A percentile compares a stretch with the other conserved stretches of the same genome.
These are phyloP conservation scores for Caracal caracal DNA, from an alignment of 2,113 vertebrate species.

Conservation along the genomic window DNA sequence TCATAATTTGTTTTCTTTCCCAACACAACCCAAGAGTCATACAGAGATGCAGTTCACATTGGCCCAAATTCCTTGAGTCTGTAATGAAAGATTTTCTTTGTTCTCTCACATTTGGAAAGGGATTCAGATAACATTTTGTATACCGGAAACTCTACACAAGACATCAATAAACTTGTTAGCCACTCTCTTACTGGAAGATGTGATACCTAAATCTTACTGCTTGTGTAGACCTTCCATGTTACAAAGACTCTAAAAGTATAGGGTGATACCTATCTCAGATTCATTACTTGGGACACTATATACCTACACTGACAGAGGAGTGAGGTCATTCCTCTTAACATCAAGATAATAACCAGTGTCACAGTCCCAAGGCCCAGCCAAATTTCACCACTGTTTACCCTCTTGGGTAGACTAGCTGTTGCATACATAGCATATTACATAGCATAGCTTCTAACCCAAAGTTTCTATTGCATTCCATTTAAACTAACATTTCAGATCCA, in stretches of 20 bases:
- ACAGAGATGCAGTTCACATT: background rate
- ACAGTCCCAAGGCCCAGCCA: background rate
- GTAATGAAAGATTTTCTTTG: background rate
- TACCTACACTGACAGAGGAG: background rate
- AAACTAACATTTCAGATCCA: background rate
- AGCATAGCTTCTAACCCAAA: background rate
- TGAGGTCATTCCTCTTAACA: background rate
- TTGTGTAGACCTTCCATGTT: background rate
- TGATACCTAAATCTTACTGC: background rate
- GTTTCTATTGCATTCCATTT: background rate
- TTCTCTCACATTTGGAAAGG: background rate
- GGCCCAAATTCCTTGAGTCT: background rate
- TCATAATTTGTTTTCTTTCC: constrained; percentile 31
- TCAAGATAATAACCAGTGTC: background rate
- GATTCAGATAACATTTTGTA: constrained; percentile 3
- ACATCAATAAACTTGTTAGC: background rate
- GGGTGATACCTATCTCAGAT: background rate
- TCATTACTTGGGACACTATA: background rate
- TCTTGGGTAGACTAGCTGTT: background rate
- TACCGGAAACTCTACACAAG: background rate
- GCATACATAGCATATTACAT: background rate
- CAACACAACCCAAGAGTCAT: background rate
- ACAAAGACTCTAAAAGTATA: background rate
- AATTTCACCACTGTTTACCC: background rate
- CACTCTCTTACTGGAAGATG: background rate